These are phyloP conservation scores for Anarhynchus alexandrinus DNA, from an alignment of 2,113 vertebrate genomes.

Conservation along the genomic window DNA sequence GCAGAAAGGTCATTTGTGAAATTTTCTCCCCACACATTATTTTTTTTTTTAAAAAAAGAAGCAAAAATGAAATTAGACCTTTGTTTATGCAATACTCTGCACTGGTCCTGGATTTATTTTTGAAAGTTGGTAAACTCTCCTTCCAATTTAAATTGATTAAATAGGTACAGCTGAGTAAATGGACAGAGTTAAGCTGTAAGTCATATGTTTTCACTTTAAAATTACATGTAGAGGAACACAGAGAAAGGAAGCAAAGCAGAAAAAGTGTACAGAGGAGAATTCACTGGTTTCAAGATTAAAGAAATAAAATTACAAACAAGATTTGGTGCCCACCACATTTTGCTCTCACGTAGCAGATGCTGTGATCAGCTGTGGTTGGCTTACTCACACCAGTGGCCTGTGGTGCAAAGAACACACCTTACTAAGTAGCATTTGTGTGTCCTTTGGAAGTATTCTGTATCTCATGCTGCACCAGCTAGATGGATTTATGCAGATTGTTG, in stretches of 20 bases:
- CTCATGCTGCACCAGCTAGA: background rate
- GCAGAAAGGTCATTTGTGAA: slow-evolving; percentile 35
- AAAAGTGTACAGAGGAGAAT: background rate
- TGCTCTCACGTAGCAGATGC: background rate
- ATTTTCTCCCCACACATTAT: background rate
- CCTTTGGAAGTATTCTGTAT: background rate
- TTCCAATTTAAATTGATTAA: slow-evolving; percentile 75
- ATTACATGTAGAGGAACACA: slow-evolving; percentile 42
- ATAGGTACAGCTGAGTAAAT: slow-evolving; percentile 75
- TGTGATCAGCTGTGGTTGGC: background rate
- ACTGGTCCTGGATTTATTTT: slow-evolving; percentile 67
- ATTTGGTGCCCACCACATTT: background rate
- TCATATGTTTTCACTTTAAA: slow-evolving; percentile 73
- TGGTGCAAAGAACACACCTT: background rate
- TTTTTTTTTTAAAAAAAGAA: background rate
- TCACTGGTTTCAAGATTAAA: background rate
- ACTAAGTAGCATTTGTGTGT: background rate
- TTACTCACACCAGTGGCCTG: background rate
- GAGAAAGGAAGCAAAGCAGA: slow-evolving; percentile 49
- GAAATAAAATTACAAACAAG: slow-evolving; percentile 26
- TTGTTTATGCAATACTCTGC: slow-evolving; percentile 61
- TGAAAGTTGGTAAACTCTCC: slow-evolving; percentile 72
- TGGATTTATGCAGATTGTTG: background rate
- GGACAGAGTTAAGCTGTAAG: background rate
- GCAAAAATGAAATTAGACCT: slow-evolving; percentile 64